A percentile compares a stretch with the other conserved stretches of the same genome.
Evolutionary conservation across 2,888 invertebrate genomes (phyloP).

Genomic region (Phengaris alcon): DNA sequence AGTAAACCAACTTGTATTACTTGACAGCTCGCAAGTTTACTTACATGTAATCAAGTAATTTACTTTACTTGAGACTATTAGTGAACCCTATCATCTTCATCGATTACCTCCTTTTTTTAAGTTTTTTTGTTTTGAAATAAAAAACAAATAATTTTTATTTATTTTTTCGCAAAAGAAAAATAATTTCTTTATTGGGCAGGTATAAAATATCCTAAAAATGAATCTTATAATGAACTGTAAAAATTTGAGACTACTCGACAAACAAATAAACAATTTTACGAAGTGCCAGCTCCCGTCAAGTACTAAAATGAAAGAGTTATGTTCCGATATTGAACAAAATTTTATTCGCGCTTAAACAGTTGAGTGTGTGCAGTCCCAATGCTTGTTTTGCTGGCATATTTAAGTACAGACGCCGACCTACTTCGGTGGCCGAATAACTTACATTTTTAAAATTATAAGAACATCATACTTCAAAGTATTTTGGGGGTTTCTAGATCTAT

Average conservation of each 20-base stretch:
- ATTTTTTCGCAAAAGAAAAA: too few species aligned
- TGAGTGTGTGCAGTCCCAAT: slow-evolving; percentile 26
- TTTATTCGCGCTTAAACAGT: slow-evolving; percentile 10
- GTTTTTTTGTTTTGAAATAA: too few species aligned
- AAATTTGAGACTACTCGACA: neutral
- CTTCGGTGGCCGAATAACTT: slow-evolving; percentile 29
- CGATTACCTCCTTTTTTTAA: too few species aligned
- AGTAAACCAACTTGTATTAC: neutral
- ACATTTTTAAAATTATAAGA: neutral
- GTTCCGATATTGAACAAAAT: slow-evolving; percentile 12
- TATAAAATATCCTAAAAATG: neutral
- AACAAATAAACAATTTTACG: neutral
- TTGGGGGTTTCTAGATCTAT: neutral
- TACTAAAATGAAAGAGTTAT: slow-evolving; percentile 2
- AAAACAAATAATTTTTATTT: too few species aligned
- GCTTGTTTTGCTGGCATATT: slow-evolving; percentile 33
- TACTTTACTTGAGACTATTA: neutral
- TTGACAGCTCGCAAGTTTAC: neutral
- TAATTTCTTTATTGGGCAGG: too few species aligned
- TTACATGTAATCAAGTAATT: neutral
- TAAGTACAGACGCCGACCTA: slow-evolving; percentile 30
- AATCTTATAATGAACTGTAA: neutral
- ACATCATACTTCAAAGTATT: too few species aligned
- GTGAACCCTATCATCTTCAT: neutral
- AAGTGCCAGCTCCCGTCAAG: neutral